A percentile compares a stretch with the other conserved stretches of the same genome.
phyloP scores from a whole-genome alignment of 1,140 invertebrate genomes.

The Lanistes nyassanus region DNA sequence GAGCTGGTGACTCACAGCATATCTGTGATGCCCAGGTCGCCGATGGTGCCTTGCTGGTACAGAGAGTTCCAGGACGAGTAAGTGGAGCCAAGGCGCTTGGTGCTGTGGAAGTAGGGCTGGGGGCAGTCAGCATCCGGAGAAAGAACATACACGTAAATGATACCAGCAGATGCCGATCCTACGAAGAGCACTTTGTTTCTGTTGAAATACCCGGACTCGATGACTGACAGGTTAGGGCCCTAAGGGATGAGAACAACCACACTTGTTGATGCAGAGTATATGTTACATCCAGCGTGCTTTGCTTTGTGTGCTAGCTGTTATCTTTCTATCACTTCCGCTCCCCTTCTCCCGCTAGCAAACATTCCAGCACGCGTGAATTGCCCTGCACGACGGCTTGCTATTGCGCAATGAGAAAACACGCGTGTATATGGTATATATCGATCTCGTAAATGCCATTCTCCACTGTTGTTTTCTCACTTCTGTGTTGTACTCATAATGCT shows the following conservation, averaged over 20 bases:
- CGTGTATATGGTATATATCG: no score
- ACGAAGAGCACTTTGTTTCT: conserved; percentile 22
- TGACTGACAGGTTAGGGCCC: conserved; percentile 21
- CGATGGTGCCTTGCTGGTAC: conserved; percentile 14
- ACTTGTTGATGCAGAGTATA: no score
- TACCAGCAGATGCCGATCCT: conserved; percentile 18
- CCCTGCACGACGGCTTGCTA: no score
- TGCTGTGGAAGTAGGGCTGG: conserved; percentile 29
- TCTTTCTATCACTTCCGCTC: no score
- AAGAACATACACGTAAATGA: conserved; percentile 28
- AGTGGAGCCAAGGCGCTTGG: neutral
- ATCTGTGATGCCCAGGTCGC: conserved; percentile 28
- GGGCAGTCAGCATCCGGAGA: conserved; percentile 15
- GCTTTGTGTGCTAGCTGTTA: no score
- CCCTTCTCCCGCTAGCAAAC: no score
- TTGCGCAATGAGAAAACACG: no score
- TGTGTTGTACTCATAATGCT: no score
- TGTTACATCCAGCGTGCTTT: no score
- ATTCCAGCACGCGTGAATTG: no score
- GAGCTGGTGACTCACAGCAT: conserved; percentile 16
- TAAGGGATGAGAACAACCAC: neutral
- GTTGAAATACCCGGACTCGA: conserved; percentile 10
- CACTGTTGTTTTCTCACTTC: no score
- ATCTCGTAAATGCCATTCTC: no score
- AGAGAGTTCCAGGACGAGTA: conserved; percentile 14